A percentile compares a stretch with the other conserved stretches of the same genome.
These are phyloP conservation scores for Ovis aries DNA, from an alignment of 2,113 vertebrate genomes.

Conservation along the genomic window ARS-UI_Ramb_v3.0 NC_056060.1:68303501-68304000, in stretches of 20 bases:
- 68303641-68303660: background rate
- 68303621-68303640: background rate
- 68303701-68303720: rapidly evolving
- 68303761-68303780: background rate
- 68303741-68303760: too few relatives aligned
- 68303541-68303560: background rate
- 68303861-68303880: background rate
- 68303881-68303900: background rate
- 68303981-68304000: background rate
- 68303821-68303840: background rate
- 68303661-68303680: too few relatives aligned
- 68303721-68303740: too few relatives aligned
- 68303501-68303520: background rate
- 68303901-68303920: background rate
- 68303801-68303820: background rate
- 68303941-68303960: background rate
- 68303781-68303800: background rate
- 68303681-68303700: rapidly evolving
- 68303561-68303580: background rate
- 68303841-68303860: background rate
- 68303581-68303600: background rate
- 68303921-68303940: background rate
- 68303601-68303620: background rate
- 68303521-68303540: background rate
- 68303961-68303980: background rate